Base-by-base conservation (phyloP, 2,888 invertebrate species). In the Philonicus albiceps region DNA sequence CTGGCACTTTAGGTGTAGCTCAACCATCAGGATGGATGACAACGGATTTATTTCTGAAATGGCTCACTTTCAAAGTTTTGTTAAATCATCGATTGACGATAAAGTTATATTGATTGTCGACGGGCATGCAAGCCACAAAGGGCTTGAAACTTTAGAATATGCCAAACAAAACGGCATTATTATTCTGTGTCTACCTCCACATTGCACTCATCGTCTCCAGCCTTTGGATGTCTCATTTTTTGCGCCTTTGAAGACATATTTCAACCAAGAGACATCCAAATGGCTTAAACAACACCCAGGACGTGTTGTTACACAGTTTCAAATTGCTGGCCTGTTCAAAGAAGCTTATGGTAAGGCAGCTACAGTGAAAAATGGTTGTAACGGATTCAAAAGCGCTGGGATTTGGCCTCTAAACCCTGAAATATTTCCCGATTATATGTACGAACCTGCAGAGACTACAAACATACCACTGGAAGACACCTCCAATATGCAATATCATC, bases 151-250 rank as follows among this genome's bases (percentile, higher is more conserved):
- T 31, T 37, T 91, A 34, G 88, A 90, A 83, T 88, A 89, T 87
- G 90, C 90, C 40, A 90, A 90, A 88, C 89, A 90, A 16, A 89
- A 91, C 89, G 90, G 91, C 11, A 89, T 91, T 78, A 40, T 84
- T 5, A 86, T 22, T 13, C 11, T 88, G 0, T 88, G 88, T 84
- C 37, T 89, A 27, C 87, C 87, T 73, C 49, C 86, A 49, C 84
- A 88, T 76, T 85, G 86, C 81, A 87, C 86, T 43, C 78, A 86
- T 49, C 49, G 78, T 16, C 30, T 86, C 5, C 73, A 73, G 31
- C 73, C 43, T 27, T n/a, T 85, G 8, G 84, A 72, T 73, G 85
- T 73, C 16, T 37, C 34, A 40, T 73, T 72, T 73, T 74, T 73
- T 7, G 43, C 19, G 30, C 37, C 72, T 8, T 75, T 75, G 34